Evolutionary conservation across 2,113 vertebrate genomes (phyloP), one percentile per base, ranked within the genome.

Genomic region (Pollimyrus isidori): DNA sequence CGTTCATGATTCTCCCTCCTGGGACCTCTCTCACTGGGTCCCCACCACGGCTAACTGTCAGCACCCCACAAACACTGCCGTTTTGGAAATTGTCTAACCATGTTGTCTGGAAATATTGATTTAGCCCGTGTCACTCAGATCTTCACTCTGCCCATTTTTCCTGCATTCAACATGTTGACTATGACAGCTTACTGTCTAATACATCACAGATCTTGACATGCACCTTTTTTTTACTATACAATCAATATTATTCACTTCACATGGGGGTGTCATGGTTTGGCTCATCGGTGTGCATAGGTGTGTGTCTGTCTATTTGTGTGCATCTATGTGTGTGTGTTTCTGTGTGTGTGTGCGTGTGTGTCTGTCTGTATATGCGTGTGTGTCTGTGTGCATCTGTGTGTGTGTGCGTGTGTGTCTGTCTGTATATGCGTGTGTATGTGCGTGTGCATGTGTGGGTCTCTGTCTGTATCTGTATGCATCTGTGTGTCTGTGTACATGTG

Each of bases 381-480:
- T 52, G 15, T 15, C 15, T 52, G 50, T 52, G 50, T 52, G 0
- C 2, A 0, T 52, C 3, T 52, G 50, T 19, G 15, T 53, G 52
- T 19, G 50, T 3, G 3, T 11, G 1, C 1, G 2, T 50, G 49
- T 50, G 49, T 53, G 52, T 53, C 52, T 21, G 17, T 53, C 52
- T 53, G 56, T 58, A 5, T 58, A 23, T 58, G 19, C 23, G 56
- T 58, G 56, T n/a, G 56, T 62, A 0, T 52, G 13, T 50, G 49
- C 15, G 49, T 49, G 48, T 49, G 9, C 7, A 5, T 49, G 3
- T 4, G 1, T 52, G 13, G 15, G 11, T 50, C 2, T 52, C 1
- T 17, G 13, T 17, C 0, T 3, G 13, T 4, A 1, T 50, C 0
- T 50, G 13, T 50, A 2, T 50, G 11, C 10, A 1, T 50, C 0